These are phyloP conservation scores for Trachymyrmex cornetzi DNA, from an alignment of 1,140 invertebrate species.

Conservation along the genomic window DNA sequence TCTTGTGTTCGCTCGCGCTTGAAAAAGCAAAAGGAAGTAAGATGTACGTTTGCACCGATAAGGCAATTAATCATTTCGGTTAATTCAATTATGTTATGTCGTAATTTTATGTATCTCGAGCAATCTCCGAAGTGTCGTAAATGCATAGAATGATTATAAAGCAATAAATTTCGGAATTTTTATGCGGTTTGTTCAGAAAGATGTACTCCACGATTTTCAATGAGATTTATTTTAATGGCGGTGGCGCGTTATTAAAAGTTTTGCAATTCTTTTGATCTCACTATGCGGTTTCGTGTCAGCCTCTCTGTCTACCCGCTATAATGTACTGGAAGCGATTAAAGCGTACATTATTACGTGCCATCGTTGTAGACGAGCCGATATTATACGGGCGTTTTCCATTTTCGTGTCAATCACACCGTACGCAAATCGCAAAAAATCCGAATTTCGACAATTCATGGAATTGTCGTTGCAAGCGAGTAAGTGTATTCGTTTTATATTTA, in stretches of 20 bases:
- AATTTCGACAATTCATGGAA: constrained; percentile 34
- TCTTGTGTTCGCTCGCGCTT: constrained; percentile 57
- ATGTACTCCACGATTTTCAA: constrained; percentile 24
- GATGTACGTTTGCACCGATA: constrained; percentile 19
- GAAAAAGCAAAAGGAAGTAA: neutral
- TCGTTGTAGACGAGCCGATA: constrained; percentile 63
- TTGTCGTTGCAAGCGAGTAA: constrained; percentile 29
- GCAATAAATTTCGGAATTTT: constrained; percentile 38
- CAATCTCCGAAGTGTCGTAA: neutral
- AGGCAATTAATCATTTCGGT: constrained; percentile 64
- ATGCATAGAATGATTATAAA: constrained; percentile 15
- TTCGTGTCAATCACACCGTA: constrained; percentile 47
- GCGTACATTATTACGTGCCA: constrained; percentile 57
- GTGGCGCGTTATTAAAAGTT: constrained; percentile 61
- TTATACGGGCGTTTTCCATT: constrained; percentile 58
- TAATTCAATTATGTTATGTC: constrained; percentile 71
- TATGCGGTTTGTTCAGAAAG: neutral
- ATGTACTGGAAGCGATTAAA: constrained; percentile 70
- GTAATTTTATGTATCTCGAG: constrained; percentile 8
- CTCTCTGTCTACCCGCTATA: constrained; percentile 29
- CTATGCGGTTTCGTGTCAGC: constrained; percentile 42
- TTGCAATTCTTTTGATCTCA: constrained; percentile 61
- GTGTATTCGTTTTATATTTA: constrained; percentile 14
- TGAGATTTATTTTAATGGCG: constrained; percentile 60
- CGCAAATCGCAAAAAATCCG: constrained; percentile 42